Evolutionary conservation across 1,140 invertebrate genomes (phyloP).

Genomic region (Tetramorium simillimum): DNA sequence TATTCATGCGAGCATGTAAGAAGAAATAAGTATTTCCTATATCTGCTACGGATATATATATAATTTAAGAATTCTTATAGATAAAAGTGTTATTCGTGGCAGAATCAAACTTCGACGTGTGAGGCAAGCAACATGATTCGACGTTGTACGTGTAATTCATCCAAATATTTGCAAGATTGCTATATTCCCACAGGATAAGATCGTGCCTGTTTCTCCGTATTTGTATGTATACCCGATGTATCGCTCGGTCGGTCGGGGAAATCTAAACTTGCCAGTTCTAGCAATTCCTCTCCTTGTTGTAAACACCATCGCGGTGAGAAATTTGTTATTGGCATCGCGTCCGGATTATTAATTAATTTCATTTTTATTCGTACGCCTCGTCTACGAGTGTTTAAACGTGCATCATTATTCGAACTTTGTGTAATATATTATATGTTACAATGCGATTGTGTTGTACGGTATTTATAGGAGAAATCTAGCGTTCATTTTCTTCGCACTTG

Average conservation of each 20-base stretch:
- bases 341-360: slow-evolving; percentile 33
- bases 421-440: slow-evolving; percentile 6
- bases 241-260: slow-evolving; percentile 69
- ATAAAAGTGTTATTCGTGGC: neutral
- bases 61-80: neutral
- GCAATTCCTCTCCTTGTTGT: slow-evolving; percentile 54
- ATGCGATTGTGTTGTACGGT: neutral
- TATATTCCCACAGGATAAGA: slow-evolving; percentile 48
- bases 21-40: neutral
- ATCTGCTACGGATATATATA: neutral
- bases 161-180: slow-evolving; percentile 65
- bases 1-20: neutral
- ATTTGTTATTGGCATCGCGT: slow-evolving; percentile 36
- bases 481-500: neutral
- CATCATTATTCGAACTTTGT: neutral
- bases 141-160: slow-evolving; percentile 37
- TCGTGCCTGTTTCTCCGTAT: slow-evolving; percentile 45
- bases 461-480: neutral
- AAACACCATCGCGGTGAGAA: slow-evolving; percentile 27
- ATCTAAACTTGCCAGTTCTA: slow-evolving; percentile 71
- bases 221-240: slow-evolving; percentile 62
- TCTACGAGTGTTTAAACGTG: neutral
- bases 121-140: slow-evolving; percentile 19
- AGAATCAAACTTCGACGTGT: slow-evolving; percentile 18
- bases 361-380: neutral